Base-by-base conservation (phyloP, 2,888 invertebrate species). In the Salpingus planirostris region DNA sequence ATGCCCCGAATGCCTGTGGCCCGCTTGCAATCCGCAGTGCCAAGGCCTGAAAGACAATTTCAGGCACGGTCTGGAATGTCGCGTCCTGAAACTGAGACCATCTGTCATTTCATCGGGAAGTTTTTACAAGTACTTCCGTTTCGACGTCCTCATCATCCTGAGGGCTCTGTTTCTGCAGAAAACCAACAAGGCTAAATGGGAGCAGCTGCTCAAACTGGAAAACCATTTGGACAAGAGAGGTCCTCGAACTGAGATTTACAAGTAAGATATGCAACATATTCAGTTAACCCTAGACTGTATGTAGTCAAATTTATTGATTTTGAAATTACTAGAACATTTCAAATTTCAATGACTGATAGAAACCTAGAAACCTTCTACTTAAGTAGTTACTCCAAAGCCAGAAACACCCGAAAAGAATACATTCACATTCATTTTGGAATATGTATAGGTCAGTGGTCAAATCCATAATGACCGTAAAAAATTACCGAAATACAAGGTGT, bases 31-130 rank as follows among this genome's bases (percentile, higher is more conserved):
- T 1, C 62, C 70, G 0, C 57, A 69, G 34, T 86, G 86, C 51
- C 63, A 68, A 1, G 79, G 78, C 0, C 54, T 81, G 2, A 63
- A 58, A 3, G 75, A 79, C 39, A 66, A 70, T 0, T 64, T 66
- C 11, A 71, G 75, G 24, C 84, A 85, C 44, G 74, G 67, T 0
- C 47, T 70, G 1, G 85, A 85, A 52, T 84, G 85, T 50, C 18
- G 5, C 10, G 2, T 69, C 49, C 68, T 72, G 73, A 72, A 50
- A 36, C 14, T 26, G 6, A 7, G 10, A 10, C 11, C 11, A 13
- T 11, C 12, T 8, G 7, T 2, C 6, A 14, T 27, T 14, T 24
- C 7, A 24, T 7, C 11, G 6, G 11, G 23, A 4, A 23, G 27
- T 24, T 25, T 27, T 12, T 27, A 15, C 29, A 22, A 18, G 35